Evolutionary conservation across 2,888 invertebrate genomes (phyloP), one percentile per base, ranked within the genome.

Genomic region (Chymomyza caudatula): DNA sequence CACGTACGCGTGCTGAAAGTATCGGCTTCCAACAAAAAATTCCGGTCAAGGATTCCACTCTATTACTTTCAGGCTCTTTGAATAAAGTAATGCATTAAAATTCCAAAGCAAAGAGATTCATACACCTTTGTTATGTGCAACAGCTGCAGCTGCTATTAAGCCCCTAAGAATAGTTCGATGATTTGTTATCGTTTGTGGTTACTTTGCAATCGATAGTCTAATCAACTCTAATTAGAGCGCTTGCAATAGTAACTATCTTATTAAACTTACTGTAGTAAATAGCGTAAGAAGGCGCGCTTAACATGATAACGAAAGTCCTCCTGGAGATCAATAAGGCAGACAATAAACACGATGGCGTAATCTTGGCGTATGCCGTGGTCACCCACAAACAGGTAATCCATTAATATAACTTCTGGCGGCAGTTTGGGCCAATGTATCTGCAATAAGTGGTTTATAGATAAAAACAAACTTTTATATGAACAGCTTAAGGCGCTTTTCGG

Each of bases 321-420:
- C 77, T 91, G 91, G 58, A 91, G 85, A 83, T 91, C 91, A 67
- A 90, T 85, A 53, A 91, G 85, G 71, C 90, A 88, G 20, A 88
- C 88, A 63, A 89, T 85, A 73, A 90, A 85, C 73, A 90, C 84
- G 19, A 89, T 87, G 60, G 91, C 90, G 56, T 83, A 67, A 60
- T 80, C 78, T 47, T 69, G 79, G 15, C 77, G 81, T 73, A 90
- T 85, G 60, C 73, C 84, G 47, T 87, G 81, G 55, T 89, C 88
- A n/a, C 84, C 76, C 76, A 88, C 87, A 75, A 90, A 90, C 74
- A 91, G 84, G 85, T 86, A 91, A 88, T 91, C 90, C 88, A 91
- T 85, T 79, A 91, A 83, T 72, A 91, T 89, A 71, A 90, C 82
- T 88, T 91, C 91, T 42, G 88, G 85, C 73, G 85, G 80, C 70